Conservation (phyloP, 2,888 invertebrate species). For the Cantharis rufa region DNA sequence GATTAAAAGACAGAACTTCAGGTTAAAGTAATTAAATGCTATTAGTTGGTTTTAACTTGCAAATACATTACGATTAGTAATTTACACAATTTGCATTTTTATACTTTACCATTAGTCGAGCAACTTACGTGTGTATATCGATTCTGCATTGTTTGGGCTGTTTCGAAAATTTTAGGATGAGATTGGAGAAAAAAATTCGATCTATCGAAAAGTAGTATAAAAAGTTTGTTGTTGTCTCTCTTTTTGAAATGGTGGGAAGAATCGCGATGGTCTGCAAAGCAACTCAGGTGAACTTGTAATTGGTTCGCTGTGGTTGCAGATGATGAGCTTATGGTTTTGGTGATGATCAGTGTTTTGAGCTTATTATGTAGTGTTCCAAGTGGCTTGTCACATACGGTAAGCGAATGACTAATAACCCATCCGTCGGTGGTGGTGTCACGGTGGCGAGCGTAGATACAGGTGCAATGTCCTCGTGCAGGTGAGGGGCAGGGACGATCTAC, state of each 20-base stretch:
- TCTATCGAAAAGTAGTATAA: not conserved
- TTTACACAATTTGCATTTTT: not conserved
- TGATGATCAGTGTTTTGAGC: constrained; percentile 25
- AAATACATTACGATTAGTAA: not conserved
- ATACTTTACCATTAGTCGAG: not conserved
- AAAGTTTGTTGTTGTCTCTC: not conserved
- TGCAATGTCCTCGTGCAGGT: constrained; percentile 54
- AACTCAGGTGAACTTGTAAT: constrained; percentile 15
- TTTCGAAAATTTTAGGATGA: not conserved
- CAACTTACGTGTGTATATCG: not conserved
- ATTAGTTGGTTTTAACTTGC: not conserved
- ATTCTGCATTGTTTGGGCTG: not conserved
- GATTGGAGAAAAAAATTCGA: not conserved
- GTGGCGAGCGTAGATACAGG: constrained; percentile 51
- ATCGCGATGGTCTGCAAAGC: constrained; percentile 17
- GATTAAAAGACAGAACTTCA: not conserved
- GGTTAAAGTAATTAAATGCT: not conserved
- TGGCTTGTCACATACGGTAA: constrained; percentile 33
- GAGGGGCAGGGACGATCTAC: constrained; percentile 50
- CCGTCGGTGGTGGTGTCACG: constrained; percentile 46
- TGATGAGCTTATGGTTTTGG: constrained; percentile 28
- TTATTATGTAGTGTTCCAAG: constrained; percentile 36
- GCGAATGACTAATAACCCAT: constrained; percentile 52
- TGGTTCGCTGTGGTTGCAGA: constrained; percentile 26
- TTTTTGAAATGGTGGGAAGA: constrained; percentile 11